Evolutionary conservation across 2,113 vertebrate species (phyloP).

Genomic region (Hepsetus odoe): DNA sequence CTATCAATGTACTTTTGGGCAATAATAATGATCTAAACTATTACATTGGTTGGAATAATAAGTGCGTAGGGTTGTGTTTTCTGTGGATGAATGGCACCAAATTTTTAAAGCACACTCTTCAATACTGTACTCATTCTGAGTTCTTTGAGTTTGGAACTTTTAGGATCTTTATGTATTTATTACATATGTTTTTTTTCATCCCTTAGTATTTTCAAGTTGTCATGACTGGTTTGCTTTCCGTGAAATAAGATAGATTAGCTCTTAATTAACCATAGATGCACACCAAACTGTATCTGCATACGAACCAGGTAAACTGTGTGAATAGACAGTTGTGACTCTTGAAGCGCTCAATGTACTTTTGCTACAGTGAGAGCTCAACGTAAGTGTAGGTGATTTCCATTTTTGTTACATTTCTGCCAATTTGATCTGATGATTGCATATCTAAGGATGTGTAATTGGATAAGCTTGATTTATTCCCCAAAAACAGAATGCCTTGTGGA

Average conservation of each 20-base stretch:
- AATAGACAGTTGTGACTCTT: background rate
- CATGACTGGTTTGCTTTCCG: conserved; percentile 31
- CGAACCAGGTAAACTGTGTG: background rate
- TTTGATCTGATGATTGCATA: conserved; percentile 23
- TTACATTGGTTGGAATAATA: conserved; percentile 18
- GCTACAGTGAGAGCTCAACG: background rate
- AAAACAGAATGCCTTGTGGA: background rate
- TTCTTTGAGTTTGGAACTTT: conserved; percentile 28
- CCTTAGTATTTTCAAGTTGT: conserved; percentile 49
- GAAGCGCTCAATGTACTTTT: background rate
- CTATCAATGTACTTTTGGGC: too few species aligned
- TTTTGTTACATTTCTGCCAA: conserved; percentile 4
- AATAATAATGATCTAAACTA: conserved; percentile 8
- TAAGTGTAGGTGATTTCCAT: background rate
- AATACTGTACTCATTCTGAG: conserved; percentile 29
- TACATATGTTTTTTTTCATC: conserved; percentile 26
- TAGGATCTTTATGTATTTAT: conserved; percentile 41
- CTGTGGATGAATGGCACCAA: conserved; percentile 50
- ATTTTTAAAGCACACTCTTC: conserved; percentile 54
- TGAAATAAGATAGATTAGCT: conserved; percentile 36
- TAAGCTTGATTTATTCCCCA: background rate
- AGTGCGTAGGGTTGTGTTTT: background rate
- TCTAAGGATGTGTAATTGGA: conserved; percentile 24
- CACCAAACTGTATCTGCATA: background rate
- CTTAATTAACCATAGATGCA: conserved; percentile 22